Base-by-base conservation (phyloP, 2,888 invertebrate species). In the Aphodius granarius region DNA sequence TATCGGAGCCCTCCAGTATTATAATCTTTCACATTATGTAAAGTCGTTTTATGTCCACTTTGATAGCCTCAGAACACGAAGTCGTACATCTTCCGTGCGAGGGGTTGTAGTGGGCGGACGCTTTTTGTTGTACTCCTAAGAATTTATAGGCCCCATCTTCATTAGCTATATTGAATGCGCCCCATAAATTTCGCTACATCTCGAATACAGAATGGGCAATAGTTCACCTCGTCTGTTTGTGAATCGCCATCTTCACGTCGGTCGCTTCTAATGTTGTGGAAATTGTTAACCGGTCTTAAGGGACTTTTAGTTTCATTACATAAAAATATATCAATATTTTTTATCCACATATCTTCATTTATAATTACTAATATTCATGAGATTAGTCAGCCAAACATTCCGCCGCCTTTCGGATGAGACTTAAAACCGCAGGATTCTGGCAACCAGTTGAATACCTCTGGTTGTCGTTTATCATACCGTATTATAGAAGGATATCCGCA, bases 121-220 rank as follows among this genome's bases (percentile, higher is more conserved):
- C 63, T 70, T 74, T 75, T 72, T 75, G 75, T 75, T 75, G 75
- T 72, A 65, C 75, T 76, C 72, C 74, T 68, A 72, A 72, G 79
- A 80, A 86, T 86, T 86, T 86, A 86, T 86, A 83, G 83, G 82
- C 82, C 81, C 81, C 79, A 81, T 84, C 84, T 86, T 86, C 86
- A 86, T 86, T 86, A 86, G 85, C 86, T 86, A 82, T 86, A 86
- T 86, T 85, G 86, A 86, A 86, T 81, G 81, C 82, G 81, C 83
- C n/a, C 84, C 81, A 85, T 86, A 86, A 86, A 86, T 86, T 84
- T 83, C 19, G 71, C 73, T 43, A 43, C 43, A 43, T 43, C 43
- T 43, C 43, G 43, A 43, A 43, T 43, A 43, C 43, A 43, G 43
- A 43, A 43, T 43, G 9, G 43, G 43, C 6, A 43, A 43, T 43